Evolutionary conservation across 2,888 invertebrate species (phyloP), one percentile per base, ranked within the genome.

Genomic region (Rotaria socialis): DNA sequence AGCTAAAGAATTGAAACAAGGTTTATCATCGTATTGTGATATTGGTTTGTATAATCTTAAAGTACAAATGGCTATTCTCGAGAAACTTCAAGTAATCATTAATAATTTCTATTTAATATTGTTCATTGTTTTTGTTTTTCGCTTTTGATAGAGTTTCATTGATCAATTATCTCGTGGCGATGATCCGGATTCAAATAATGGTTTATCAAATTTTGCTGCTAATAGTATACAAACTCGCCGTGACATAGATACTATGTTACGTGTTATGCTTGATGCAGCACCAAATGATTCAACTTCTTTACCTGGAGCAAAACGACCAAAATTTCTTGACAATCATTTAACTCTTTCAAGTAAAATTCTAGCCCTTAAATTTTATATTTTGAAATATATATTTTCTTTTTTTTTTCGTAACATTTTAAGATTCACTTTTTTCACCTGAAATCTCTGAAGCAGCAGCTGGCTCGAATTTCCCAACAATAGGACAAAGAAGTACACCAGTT

Each of bases 371-470:
- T 55, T 22, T 22, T 22, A 22, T 22, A 55, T 55, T 22, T 55
- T 55, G 14, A 50, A 11, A 52, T 52, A 16, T 5, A 22, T 55
- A 22, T 55, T 11, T 16, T 55, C 22, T 3, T 7, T 4, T 55
- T 55, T 55, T 55, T 11, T 16, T 55, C 22, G 19, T 7, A 55
- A 55, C 22, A 55, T 55, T 55, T 55, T 22, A 22, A 80, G 80
- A 80, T 80, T 80, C 80, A n/a, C 80, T 80, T 1, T 80, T 47
- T 80, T 80, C 80, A 47, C 24, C 80, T n/a, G 80, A 80, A 80
- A 80, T 80, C 47, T 47, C 80, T 47, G 80, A 80, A 80, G 80
- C 80, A 14, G 80, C 80, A 80, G 47, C 47, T 47, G 6, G 43
- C 2, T 47, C 47, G 24, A 47, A 43, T n/a, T 47, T 47, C 7